phyloP scores from a whole-genome alignment of 2,797 vertebrate species.

The Sus cebifrons region DNA sequence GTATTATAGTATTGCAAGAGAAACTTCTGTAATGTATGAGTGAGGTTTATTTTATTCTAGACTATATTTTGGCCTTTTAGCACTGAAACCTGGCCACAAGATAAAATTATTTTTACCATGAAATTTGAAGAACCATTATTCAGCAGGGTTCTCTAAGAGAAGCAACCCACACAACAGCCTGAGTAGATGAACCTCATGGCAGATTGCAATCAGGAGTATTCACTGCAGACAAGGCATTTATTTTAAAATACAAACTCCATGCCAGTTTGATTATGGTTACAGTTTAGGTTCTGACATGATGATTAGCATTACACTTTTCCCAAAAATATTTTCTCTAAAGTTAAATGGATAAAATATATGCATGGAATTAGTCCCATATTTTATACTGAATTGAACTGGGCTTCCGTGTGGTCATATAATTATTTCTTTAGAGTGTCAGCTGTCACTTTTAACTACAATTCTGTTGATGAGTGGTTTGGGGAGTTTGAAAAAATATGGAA shows the following conservation, averaged over 20 bases:
- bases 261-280: slow-evolving; percentile 43
- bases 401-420: background rate
- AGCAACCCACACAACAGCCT: slow-evolving; percentile 16
- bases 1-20: slow-evolving; percentile 4
- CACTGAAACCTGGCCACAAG: slow-evolving; percentile 15
- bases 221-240: background rate
- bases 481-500: background rate
- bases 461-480: slow-evolving; percentile 14
- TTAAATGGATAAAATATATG: slow-evolving; percentile 70
- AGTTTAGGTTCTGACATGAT: slow-evolving; percentile 60
- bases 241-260: slow-evolving; percentile 32
- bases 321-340: slow-evolving; percentile 65
- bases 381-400: background rate
- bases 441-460: slow-evolving; percentile 61
- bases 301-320: slow-evolving; percentile 49
- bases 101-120: slow-evolving; percentile 41
- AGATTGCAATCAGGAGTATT: slow-evolving; percentile 64
- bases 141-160: background rate
- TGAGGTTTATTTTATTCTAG: slow-evolving; percentile 4
- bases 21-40: background rate
- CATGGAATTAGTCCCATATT: slow-evolving; percentile 47
- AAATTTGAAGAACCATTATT: slow-evolving; percentile 43
- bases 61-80: slow-evolving; percentile 38
- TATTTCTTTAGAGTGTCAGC: slow-evolving; percentile 50
- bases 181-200: background rate